Base-by-base conservation (phyloP, 1,140 invertebrate genomes). In the Drosophila kohkoa region DNA sequence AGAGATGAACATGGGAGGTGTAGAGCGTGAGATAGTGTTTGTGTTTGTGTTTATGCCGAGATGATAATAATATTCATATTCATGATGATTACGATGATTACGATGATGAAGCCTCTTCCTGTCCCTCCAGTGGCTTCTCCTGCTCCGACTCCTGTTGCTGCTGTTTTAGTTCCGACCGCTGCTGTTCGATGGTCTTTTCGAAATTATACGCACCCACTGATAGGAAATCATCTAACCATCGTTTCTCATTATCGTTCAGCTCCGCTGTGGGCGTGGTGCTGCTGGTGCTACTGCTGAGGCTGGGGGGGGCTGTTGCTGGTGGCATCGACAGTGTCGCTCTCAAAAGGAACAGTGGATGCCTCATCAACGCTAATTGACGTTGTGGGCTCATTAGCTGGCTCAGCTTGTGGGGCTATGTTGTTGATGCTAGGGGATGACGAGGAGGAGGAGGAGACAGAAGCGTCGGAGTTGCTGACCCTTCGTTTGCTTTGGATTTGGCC, bases 151-250 rank as follows among this genome's bases (percentile, higher is more conserved):
- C 25, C 46, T 57, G 58, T 28, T 70, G 58, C 51, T 77, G 52
- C 45, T 80, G 62, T 43, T 80, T 63, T n/a, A 68, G 16, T 64
- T 55, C 57, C 11, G 58, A 30, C 5, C 77, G 63, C 35, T 64
- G 66, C 63, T 82, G 74, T 49, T 83, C 77, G 65, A 79, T 75
- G 63, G 66, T 71, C 71, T 79, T 79, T 68, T 92, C 91, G 58
- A 92, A 92, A 76, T 91, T 92, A 73, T 79, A 87, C 60, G 91
- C 90, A 62, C 91, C 88, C 72, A 92, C 78, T 49, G 91, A 92
- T 76, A 92, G 82, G 57, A 92, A 69, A 76, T 91, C 91, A 70
- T 92, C 88, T 59, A 92, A 73, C 91, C 90, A 92, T 25, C 89
- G 91, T 68, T 91, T 91, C 73, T 92, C 91, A 79, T 90, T 91